Evolutionary conservation across 2,797 vertebrate species (phyloP).

Genomic region (Syncerus caffer): DNA sequence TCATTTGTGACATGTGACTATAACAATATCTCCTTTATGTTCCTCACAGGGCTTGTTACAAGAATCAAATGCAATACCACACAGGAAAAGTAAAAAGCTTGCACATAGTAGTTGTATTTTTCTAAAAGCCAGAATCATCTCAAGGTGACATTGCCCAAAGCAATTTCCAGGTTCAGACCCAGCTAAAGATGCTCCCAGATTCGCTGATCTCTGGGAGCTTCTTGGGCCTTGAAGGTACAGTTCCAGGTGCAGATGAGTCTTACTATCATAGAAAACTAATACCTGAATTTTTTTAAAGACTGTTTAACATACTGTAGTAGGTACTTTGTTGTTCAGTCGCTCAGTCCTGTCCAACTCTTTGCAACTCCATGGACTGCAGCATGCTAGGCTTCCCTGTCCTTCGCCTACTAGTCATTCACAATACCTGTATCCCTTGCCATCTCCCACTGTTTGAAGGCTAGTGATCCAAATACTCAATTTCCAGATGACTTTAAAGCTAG

Average conservation of each 20-base stretch:
- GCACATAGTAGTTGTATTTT: background rate
- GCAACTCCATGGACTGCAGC: background rate
- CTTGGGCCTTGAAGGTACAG: background rate
- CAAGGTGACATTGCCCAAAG: background rate
- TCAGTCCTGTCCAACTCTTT: background rate
- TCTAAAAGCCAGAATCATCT: background rate
- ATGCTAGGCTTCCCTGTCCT: background rate
- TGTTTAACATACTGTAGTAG: background rate
- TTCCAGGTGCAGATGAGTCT: background rate
- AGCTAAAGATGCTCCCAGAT: background rate
- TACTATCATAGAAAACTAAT: background rate
- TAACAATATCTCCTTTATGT: background rate
- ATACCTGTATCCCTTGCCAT: background rate
- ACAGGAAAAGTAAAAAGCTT: background rate
- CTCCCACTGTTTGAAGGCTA: background rate
- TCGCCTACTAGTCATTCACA: background rate
- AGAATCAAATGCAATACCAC: background rate
- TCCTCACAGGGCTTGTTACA: background rate
- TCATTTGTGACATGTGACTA: background rate
- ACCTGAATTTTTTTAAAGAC: background rate
- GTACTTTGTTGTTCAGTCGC: background rate
- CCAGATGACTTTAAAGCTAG: background rate
- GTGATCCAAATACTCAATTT: background rate
- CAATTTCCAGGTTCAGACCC: background rate
- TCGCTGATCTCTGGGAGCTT: background rate